Base-by-base conservation (phyloP, 1,140 invertebrate genomes). In the Ceratosolen solmsi region DNA sequence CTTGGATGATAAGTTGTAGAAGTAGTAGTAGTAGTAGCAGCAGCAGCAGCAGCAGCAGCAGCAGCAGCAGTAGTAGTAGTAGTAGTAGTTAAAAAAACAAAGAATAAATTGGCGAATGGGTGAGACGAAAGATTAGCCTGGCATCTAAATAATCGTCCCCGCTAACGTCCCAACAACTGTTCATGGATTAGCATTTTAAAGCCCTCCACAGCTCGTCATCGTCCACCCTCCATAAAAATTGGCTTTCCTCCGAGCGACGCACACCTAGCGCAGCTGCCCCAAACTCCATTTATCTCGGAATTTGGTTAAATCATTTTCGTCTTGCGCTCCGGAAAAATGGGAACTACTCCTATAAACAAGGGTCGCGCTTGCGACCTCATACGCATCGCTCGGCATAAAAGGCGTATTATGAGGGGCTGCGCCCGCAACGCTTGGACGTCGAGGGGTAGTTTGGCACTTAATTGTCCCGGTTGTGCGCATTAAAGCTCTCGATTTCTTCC, bases 361-460 rank as follows among this genome's bases (percentile, higher is more conserved):
- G 90, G 91, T 88, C 71, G 60, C 60, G 72, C 73, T 33, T 56
- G 33, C 88, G 90, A 91, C 91, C 91, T 92, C 91, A 91, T 90
- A 88, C 89, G 89, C 90, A 91, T 91, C 89, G 91, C 91, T 88
- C 89, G 88, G 89, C 89, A 91, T 91, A 92, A 92, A 92, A 90
- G 91, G 90, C 89, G 89, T 89, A 91, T 92, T 91, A 91, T 86
- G 88, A 86, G 89, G 85, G 85, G 46, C 9, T n/a, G 17, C 46
- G 46, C 25, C 0, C n/a, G 8, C 30, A 8, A 54, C 38, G 33
- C n/a, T 78, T 85, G 88, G 87, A 87, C 89, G 90, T 91, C 90
- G 88, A 91, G 89, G 90, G 91, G 90, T 90, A 91, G 90, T 92
- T 92, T 91, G 91, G 88, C 90, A 89, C 89, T 91, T 91, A 92